These are phyloP conservation scores for Tetragonisca angustula DNA, from an alignment of 2,888 invertebrate genomes.

Conservation along the genomic window DNA sequence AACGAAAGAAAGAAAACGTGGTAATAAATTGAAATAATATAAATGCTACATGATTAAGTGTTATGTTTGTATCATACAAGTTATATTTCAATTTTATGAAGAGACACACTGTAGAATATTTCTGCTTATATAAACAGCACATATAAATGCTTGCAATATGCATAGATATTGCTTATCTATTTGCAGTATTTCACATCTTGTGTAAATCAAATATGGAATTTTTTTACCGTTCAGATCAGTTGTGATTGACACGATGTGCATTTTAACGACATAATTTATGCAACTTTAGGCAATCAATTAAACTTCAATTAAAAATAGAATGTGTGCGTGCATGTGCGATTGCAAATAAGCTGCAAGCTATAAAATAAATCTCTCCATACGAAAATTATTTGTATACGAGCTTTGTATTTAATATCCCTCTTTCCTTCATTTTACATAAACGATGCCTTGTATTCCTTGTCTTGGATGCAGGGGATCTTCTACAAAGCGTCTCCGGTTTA, in stretches of 20 bases:
- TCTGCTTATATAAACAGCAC: not conserved
- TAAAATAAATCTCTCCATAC: conserved; percentile 51
- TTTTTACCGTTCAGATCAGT: not conserved
- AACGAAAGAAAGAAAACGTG: too few species aligned
- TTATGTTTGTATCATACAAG: too few species aligned
- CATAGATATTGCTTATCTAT: too few species aligned
- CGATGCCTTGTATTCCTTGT: conserved; percentile 6
- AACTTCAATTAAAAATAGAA: conserved; percentile 21
- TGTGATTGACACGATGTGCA: not conserved
- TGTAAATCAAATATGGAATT: not conserved
- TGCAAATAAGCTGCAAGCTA: conserved; percentile 39
- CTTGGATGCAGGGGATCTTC: not conserved
- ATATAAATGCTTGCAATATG: too few species aligned
- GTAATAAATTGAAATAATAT: too few species aligned
- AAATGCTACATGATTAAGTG: too few species aligned
- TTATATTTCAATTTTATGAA: not conserved
- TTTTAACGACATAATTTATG: conserved; percentile 8
- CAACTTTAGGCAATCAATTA: not conserved
- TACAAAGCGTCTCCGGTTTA: conserved; percentile 28
- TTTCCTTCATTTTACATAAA: conserved; percentile 45
- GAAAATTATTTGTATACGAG: conserved; percentile 49
- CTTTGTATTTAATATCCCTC: conserved; percentile 53
- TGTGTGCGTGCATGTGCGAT: conserved; percentile 11
- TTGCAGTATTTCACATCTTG: not conserved
- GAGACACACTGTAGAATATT: not conserved